These are phyloP conservation scores for Poeciliopsis infans DNA, from an alignment of 2,797 vertebrate genomes.

Conservation along the genomic window DNA sequence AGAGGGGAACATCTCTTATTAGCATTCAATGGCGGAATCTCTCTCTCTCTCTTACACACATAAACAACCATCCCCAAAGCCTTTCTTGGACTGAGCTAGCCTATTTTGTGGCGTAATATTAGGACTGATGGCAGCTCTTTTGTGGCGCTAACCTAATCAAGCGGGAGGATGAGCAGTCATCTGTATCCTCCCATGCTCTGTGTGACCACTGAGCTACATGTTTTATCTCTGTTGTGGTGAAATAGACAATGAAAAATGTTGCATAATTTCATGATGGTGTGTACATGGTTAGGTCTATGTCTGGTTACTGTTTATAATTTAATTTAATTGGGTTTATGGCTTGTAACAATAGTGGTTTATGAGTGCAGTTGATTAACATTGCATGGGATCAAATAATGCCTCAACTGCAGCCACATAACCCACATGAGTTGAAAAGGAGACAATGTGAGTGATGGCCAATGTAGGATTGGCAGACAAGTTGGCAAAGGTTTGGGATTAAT, in stretches of 20 bases:
- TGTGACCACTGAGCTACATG: neutral
- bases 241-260: neutral
- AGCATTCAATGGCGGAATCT: conserved; percentile 16
- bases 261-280: neutral
- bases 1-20: conserved; percentile 31
- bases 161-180: conserved; percentile 43
- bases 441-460: neutral
- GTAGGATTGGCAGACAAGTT: neutral
- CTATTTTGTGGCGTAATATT: conserved; percentile 53
- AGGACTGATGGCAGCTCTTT: conserved; percentile 58
- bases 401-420: neutral
- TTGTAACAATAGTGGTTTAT: neutral
- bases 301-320: neutral
- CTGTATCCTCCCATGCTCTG: conserved; percentile 14
- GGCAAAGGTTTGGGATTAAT: neutral
- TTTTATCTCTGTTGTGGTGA: conserved; percentile 21
- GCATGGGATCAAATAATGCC: neutral
- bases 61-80: conserved; percentile 4
- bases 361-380: neutral
- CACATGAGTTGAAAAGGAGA: neutral
- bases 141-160: conserved; percentile 54
- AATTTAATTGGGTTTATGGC: neutral
- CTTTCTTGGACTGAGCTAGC: conserved; percentile 18
- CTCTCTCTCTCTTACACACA: neutral
- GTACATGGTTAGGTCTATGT: too few relatives aligned